Percentiles rank a stretch among this genome's conserved stretches.
Conservation (phyloP, 2,888 invertebrate genomes). For the Autographa pulchrina region DNA sequence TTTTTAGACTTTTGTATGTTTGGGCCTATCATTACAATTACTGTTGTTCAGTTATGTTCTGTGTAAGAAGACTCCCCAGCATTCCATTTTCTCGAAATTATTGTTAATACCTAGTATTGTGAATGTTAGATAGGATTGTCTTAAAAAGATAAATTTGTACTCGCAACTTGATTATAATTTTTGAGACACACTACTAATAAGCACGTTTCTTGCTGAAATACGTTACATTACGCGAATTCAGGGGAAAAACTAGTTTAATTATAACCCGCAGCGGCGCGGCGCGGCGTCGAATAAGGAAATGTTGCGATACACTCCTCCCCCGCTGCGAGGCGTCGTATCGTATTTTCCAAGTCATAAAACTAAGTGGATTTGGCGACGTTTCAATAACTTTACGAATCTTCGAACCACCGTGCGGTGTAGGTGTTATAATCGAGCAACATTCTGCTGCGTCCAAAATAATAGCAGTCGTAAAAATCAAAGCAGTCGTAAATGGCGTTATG, state of each 20-base stretch:
- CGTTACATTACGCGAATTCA: conserved; percentile 14
- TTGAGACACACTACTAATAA: too few relatives aligned
- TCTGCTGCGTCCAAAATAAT: conserved; percentile 46
- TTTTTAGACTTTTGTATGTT: not conserved
- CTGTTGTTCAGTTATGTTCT: too few relatives aligned
- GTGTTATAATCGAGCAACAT: conserved; percentile 55
- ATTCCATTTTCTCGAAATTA: too few relatives aligned
- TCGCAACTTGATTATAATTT: too few relatives aligned
- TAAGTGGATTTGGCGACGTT: conserved; percentile 86
- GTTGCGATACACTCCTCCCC: conserved; percentile 59
- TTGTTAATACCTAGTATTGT: too few relatives aligned
- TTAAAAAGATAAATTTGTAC: too few relatives aligned
- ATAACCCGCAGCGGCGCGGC: conserved; percentile 47
- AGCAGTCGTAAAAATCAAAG: conserved; percentile 54
- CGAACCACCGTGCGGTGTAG: conserved; percentile 57
- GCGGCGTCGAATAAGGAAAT: conserved; percentile 61
- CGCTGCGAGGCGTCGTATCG: conserved; percentile 69
- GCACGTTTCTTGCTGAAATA: not conserved
- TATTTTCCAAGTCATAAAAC: conserved; percentile 86
- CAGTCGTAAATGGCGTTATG: conserved; percentile 45
- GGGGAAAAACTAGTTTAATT: conserved; percentile 44
- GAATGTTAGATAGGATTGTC: too few relatives aligned
- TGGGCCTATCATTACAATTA: too few relatives aligned
- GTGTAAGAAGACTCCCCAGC: too few relatives aligned
- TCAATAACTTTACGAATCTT: conserved; percentile 79